Conservation (phyloP, 2,113 vertebrate genomes). For the Cepphus grylle region DNA sequence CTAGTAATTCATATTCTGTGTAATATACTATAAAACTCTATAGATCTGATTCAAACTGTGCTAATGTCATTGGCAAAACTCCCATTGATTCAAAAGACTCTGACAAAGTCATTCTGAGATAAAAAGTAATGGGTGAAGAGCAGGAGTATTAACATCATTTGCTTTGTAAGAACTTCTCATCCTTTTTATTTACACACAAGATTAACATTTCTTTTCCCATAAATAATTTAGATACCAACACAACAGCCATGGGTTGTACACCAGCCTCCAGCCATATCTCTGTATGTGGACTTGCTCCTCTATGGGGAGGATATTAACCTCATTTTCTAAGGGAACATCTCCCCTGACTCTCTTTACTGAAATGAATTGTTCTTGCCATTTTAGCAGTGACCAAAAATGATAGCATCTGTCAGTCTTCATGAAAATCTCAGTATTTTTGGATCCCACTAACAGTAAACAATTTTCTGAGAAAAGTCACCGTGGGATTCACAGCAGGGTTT, state of each 20-base stretch:
- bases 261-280: not conserved
- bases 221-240: not conserved
- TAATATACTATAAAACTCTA: not conserved
- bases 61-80: not conserved
- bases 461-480: slow-evolving; percentile 35
- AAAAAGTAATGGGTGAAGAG: not conserved
- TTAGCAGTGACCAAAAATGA: slow-evolving; percentile 5
- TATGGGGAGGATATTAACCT: not conserved
- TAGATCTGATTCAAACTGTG: not conserved
- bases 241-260: not conserved
- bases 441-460: slow-evolving; percentile 35
- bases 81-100: not conserved
- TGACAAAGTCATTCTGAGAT: not conserved
- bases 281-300: not conserved
- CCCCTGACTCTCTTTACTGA: not conserved
- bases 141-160: not conserved
- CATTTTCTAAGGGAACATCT: slow-evolving; percentile 3
- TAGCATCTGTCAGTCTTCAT: slow-evolving; percentile 25
- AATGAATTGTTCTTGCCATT: not conserved
- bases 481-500: slow-evolving; percentile 37
- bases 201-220: not conserved
- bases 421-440: slow-evolving; percentile 34
- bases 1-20: not conserved
- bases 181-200: not conserved
- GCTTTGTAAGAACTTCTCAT: not conserved